phyloP scores from a whole-genome alignment of 2,113 vertebrate genomes.

The Malaclemys terrapin region DNA sequence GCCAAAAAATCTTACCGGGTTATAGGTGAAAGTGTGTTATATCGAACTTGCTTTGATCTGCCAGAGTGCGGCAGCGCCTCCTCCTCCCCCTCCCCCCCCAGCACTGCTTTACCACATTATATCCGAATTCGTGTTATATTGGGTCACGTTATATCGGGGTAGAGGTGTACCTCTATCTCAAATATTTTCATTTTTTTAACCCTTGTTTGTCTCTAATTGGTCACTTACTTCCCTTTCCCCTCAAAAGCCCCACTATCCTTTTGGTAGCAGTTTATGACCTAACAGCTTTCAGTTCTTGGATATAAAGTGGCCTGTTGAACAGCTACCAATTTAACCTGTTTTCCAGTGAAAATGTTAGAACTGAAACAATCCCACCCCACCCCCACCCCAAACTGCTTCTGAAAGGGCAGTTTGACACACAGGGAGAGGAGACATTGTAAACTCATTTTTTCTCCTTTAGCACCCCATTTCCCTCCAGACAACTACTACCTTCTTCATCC shows the following conservation, averaged over 20 bases:
- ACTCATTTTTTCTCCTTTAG: rapidly evolving
- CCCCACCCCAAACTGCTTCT: background rate
- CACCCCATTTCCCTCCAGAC: background rate
- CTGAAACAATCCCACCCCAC: background rate
- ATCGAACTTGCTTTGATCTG: no score
- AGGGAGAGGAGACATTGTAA: slow-evolving; percentile 18
- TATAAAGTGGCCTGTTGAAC: background rate
- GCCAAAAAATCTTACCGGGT: no score
- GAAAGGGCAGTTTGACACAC: slow-evolving; percentile 17
- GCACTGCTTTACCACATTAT: no score
- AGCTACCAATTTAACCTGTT: background rate
- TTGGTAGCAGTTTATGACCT: background rate
- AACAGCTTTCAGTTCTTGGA: background rate
- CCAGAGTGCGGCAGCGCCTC: no score
- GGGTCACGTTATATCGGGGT: no score
- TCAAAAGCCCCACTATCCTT: background rate
- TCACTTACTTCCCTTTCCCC: background rate
- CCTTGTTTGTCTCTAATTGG: background rate
- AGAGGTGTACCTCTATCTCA: background rate
- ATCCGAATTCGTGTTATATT: no score
- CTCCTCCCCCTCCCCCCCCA: no score
- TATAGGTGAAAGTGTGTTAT: no score
- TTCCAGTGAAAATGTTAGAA: background rate
- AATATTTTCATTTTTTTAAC: no score
- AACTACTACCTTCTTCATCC: background rate